phyloP scores from a whole-genome alignment of 2,888 invertebrate genomes.

The Fragum fragum region DNA sequence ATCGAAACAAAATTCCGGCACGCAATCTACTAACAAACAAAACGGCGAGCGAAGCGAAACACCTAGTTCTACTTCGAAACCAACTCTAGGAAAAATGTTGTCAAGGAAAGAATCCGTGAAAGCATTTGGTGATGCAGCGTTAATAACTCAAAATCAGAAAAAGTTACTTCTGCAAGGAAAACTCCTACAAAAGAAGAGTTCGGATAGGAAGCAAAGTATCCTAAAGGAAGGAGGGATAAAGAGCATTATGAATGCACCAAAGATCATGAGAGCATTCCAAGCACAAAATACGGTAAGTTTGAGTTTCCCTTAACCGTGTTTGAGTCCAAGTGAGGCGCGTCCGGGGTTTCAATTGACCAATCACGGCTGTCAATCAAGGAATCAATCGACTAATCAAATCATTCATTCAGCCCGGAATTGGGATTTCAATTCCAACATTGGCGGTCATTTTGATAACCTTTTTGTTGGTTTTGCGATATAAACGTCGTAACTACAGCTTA shows the following conservation, averaged over 20 bases:
- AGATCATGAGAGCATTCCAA: conserved; percentile 34
- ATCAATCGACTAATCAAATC: no score
- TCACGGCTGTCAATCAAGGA: no score
- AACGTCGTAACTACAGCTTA: no score
- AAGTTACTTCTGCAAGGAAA: conserved; percentile 38
- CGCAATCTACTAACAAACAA: neutral
- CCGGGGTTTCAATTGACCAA: no score
- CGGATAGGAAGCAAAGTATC: conserved; percentile 41
- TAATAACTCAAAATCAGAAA: conserved; percentile 32
- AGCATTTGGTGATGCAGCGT: conserved; percentile 40
- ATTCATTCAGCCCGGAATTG: no score
- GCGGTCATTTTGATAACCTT: no score
- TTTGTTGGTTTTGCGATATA: no score
- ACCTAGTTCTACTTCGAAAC: neutral
- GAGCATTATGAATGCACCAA: conserved; percentile 41
- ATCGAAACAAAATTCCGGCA: neutral
- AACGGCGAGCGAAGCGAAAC: neutral
- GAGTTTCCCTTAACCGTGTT: no score
- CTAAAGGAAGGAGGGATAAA: conserved; percentile 45
- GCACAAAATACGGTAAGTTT: conserved; percentile 47
- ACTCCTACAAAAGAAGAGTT: conserved; percentile 36
- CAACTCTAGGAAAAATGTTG: neutral
- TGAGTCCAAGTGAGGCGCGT: no score
- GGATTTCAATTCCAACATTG: no score
- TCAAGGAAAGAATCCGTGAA: conserved; percentile 36